phyloP scores from a whole-genome alignment of 2,797 vertebrate species.

The Schizopygopsis pylzovi region DNA sequence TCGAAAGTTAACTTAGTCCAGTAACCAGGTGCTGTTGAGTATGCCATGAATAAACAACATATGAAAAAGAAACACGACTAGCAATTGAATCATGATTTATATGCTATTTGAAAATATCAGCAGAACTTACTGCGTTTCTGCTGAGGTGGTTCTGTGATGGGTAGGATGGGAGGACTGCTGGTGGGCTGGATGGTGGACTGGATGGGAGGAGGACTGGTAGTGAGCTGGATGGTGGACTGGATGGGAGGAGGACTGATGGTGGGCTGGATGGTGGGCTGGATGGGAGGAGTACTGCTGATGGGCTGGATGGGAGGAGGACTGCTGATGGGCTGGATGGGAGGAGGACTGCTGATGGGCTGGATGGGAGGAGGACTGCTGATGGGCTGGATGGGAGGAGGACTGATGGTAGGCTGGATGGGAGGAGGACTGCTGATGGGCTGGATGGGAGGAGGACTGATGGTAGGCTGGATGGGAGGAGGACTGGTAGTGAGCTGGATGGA shows the following conservation, averaged over 20 bases:
- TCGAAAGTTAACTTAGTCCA: too few relatives aligned
- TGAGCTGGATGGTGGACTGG: neutral
- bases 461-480: neutral
- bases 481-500: too few relatives aligned
- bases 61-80: neutral
- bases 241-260: neutral
- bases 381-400: neutral
- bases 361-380: neutral
- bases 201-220: neutral
- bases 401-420: neutral
- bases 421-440: neutral
- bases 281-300: neutral
- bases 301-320: neutral
- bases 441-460: neutral
- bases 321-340: neutral
- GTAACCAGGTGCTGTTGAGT: neutral
- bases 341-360: neutral
- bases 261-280: neutral
- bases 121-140: neutral
- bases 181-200: too few relatives aligned
- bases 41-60: neutral
- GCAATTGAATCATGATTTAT: neutral
- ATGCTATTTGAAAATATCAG: constrained; percentile 3
- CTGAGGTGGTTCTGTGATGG: constrained; percentile 1
- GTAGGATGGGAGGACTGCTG: too few relatives aligned